Base-by-base conservation (phyloP, 2,113 vertebrate genomes). In the Coptodon rendalli region DNA sequence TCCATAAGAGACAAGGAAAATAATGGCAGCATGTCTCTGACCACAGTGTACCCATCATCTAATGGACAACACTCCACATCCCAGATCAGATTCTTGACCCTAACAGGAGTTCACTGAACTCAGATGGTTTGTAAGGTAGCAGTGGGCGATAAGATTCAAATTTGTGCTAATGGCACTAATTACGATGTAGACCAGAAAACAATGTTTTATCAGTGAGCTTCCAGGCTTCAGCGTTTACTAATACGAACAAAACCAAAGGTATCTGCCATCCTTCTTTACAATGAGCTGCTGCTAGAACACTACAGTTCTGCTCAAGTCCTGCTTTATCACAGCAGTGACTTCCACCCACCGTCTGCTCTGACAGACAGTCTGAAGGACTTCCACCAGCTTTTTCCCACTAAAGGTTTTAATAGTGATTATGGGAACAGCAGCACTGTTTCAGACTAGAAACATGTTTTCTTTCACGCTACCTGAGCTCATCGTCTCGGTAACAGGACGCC, bases 191-290 rank as follows among this genome's bases (percentile, higher is more conserved):
- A 43, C n/a, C n/a, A 71, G 36, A 43, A 40, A 71, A 68, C n/a
- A 71, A 71, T 43, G 66, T 71, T 24, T 71, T 40, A 71, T 43
- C 12, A 71, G 12, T 45, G 22, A 73, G 68, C 13, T 27, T 73
- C n/a, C 38, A 43, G 12, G 36, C n/a, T 43, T 40, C 1, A 24
- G n/a, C 2, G 0, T 16, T 27, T 73, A 73, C 9, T 73, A 73
- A 27, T 48, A 16, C 4, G 1, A 45, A 2, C 22, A 73, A 48
- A 48, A 1, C 11, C n/a, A 73, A 73, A 22, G 2, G n/a, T 7
- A 27, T 43, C 22, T 40, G 22, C 13, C 0, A 73, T 73, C 40
- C 0, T 68, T 22, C 63, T 0, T 0, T 45, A 17, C 22, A 73
- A 1, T 5, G 22, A 45, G 22, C 22, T 27, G 68, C 22, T 73